A percentile compares a stretch with the other conserved stretches of the same genome.
Conservation (phyloP, 2,113 vertebrate species). For the Peromyscus californicus region DNA sequence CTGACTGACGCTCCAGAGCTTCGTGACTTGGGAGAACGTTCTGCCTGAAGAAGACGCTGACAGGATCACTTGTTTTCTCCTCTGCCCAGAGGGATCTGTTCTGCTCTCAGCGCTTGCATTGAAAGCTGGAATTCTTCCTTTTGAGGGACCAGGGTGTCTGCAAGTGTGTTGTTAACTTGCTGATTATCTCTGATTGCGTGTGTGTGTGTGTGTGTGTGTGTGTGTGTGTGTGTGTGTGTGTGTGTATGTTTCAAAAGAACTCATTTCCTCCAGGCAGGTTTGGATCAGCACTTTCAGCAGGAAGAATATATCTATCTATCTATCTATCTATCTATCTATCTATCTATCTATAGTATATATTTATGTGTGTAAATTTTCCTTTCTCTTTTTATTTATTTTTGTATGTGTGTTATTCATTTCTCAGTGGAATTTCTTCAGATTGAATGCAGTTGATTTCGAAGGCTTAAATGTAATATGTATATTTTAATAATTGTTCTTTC, state of each 20-base stretch:
- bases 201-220: slow-evolving; percentile 46
- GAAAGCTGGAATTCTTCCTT: slow-evolving; percentile 78
- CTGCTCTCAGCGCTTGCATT: slow-evolving; percentile 62
- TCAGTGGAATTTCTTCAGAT: slow-evolving; percentile 75
- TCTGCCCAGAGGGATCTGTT: slow-evolving; percentile 70
- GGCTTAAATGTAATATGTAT: slow-evolving; percentile 81
- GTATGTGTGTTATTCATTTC: slow-evolving; percentile 50
- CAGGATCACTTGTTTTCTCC: slow-evolving; percentile 70
- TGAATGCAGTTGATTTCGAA: slow-evolving; percentile 75
- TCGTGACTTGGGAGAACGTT: slow-evolving; percentile 67
- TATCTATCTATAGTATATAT: not conserved
- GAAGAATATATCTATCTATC: not conserved
- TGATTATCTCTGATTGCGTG: slow-evolving; percentile 83
- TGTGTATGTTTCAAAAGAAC: slow-evolving; percentile 70
- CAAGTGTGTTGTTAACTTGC: slow-evolving; percentile 79
- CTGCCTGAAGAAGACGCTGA: slow-evolving; percentile 80
- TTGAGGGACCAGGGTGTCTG: slow-evolving; percentile 73
- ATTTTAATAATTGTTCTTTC: slow-evolving; percentile 84
- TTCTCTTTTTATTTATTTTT: not conserved
- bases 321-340: not conserved
- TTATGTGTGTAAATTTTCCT: slow-evolving; percentile 63
- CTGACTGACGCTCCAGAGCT: slow-evolving; percentile 39
- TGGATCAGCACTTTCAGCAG: slow-evolving; percentile 81
- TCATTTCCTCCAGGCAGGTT: slow-evolving; percentile 83
- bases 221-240: slow-evolving; percentile 51